Evolutionary conservation across 2,797 vertebrate species (phyloP), one percentile per base, ranked within the genome.

Genomic region (Microctenopoma lineatum): DNA sequence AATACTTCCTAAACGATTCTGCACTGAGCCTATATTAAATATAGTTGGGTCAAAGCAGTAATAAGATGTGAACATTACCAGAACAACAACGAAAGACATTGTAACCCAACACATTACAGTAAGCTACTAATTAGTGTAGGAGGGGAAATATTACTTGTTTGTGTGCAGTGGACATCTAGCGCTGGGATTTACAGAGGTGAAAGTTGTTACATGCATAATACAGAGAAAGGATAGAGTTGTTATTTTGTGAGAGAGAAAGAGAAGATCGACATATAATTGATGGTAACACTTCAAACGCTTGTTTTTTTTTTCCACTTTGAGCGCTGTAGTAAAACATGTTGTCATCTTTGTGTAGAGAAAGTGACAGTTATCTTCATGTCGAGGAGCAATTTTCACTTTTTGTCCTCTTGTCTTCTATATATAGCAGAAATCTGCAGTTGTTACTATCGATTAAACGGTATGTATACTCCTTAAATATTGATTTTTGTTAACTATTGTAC

Each of bases 221-320:
- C 13, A 10, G 42, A 64, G 65, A 50, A 47, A 48, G 3, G 16
- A 21, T 15, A 34, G 66, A 32, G 29, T 32, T 32, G 29, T 32
- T 32, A 7, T 55, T 60, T 55, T 56, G 1, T 7, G 13, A 16
- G n/a, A 39, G 8, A 45, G 14, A 57, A 51, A 11, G 4, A 46
- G 27, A 36, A 47, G 32, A 39, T 25, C 4, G 18, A 48, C 13
- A 7, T 38, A 39, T 18, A 4, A 45, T 44, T 58, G 3, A 59
- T 2, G 7, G 7, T 38, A n/a, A 26, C 41, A 62, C 38, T 5
- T 67, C 5, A 41, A 56, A 42, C 50, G 15, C 10, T 36, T 42
- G 25, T 27, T 66, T 59, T 54, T 42, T 25, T 27, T 66, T 59
- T 54, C 21, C 29, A 60, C 44, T 38, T 57, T 57, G 55, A 67